Percentiles rank a stretch among this genome's conserved stretches.
Evolutionary conservation across 2,113 vertebrate species (phyloP).

Genomic region (Oreocharis arfaki): DNA sequence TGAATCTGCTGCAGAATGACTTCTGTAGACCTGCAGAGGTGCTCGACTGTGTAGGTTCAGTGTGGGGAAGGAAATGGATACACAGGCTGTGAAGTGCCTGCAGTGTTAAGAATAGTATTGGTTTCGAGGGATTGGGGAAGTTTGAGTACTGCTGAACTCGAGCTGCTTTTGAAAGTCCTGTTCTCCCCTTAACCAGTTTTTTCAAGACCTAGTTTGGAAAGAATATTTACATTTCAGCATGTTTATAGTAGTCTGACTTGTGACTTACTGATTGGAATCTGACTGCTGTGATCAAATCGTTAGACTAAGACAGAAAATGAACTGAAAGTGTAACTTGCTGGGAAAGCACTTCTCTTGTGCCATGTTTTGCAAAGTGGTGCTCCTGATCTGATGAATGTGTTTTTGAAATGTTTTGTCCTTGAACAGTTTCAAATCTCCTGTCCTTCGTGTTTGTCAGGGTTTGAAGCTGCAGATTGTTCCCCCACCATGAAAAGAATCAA

Average conservation of each 20-base stretch:
- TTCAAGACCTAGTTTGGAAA: background rate
- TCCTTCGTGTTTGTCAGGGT: background rate
- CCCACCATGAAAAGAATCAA: background rate
- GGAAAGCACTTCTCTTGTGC: background rate
- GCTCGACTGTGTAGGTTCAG: accelerated
- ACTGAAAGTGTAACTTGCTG: background rate
- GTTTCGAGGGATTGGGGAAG: background rate
- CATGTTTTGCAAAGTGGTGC: background rate
- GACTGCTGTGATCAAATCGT: background rate
- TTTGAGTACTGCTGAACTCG: background rate
- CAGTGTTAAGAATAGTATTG: background rate
- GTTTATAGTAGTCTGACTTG: background rate
- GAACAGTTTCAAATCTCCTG: background rate
- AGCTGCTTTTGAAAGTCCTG: background rate
- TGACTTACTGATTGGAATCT: background rate
- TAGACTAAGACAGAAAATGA: background rate
- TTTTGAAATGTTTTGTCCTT: background rate
- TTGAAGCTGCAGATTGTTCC: background rate
- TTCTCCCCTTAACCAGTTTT: background rate
- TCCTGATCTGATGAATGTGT: background rate
- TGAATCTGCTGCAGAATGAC: background rate
- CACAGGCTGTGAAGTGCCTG: background rate
- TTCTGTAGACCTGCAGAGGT: background rate
- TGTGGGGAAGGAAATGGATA: background rate
- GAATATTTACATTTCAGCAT: background rate